Conservation (phyloP, 2,797 vertebrate genomes). For the Bovichtus variegatus region DNA sequence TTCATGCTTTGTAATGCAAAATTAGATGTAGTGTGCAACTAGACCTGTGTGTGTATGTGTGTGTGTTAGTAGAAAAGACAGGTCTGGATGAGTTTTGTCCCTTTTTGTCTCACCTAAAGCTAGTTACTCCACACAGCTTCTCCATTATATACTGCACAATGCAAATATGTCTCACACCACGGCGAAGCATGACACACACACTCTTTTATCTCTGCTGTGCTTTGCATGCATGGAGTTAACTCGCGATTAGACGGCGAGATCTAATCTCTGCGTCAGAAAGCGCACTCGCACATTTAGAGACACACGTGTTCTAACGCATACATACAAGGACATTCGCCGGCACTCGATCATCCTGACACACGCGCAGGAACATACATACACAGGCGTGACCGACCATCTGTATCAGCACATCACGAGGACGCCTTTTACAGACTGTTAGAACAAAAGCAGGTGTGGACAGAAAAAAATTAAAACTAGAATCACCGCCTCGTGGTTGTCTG, state of each 20-base stretch:
- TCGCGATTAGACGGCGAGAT: slow-evolving; percentile 51
- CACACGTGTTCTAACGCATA: background rate
- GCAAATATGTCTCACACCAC: slow-evolving; percentile 4
- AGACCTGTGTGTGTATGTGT: background rate
- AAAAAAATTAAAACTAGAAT: too few species aligned
- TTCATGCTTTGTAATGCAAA: slow-evolving; percentile 31
- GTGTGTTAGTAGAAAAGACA: background rate
- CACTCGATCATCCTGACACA: slow-evolving; percentile 14
- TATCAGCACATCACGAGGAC: slow-evolving; percentile 27
- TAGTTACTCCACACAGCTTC: background rate
- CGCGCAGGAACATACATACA: slow-evolving; percentile 3
- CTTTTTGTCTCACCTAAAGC: slow-evolving; percentile 6
- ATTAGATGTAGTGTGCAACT: slow-evolving; percentile 14
- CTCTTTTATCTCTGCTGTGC: slow-evolving; percentile 31
- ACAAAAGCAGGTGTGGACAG: background rate
- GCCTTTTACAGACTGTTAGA: slow-evolving; percentile 14
- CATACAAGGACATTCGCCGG: slow-evolving; percentile 33
- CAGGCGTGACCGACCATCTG: background rate
- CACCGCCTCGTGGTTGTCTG: too few species aligned
- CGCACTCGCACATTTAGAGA: background rate
- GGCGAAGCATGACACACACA: slow-evolving; percentile 1
- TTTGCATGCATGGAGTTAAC: slow-evolving; percentile 49
- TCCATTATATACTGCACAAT: background rate
- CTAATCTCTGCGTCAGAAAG: slow-evolving; percentile 58
- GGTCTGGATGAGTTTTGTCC: background rate